Conservation (phyloP, 1,140 invertebrate species). For the Drosophila albomicans region DNA sequence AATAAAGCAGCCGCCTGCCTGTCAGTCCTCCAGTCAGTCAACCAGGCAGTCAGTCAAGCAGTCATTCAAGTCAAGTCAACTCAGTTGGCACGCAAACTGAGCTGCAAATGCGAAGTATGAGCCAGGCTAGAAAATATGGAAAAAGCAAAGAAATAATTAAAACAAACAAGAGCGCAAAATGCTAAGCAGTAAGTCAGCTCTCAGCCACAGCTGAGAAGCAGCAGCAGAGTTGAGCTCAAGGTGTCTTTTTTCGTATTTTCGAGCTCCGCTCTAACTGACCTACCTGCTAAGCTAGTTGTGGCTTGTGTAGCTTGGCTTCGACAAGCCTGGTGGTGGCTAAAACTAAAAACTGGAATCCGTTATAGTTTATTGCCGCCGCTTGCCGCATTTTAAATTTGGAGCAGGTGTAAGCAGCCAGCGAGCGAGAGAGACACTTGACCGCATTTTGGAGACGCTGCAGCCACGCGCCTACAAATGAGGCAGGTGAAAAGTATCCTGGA, state of each 20-base stretch:
- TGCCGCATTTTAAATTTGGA: conserved; percentile 73
- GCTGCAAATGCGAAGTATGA: conserved; percentile 40
- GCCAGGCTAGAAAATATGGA: conserved; percentile 43
- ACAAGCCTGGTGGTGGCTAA: conserved; percentile 58
- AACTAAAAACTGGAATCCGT: conserved; percentile 81
- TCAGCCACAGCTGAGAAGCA: conserved; percentile 29
- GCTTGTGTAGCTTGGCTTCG: too few relatives aligned
- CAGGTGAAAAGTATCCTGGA: conserved; percentile 77
- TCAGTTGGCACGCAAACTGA: conserved; percentile 70
- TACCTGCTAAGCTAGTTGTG: conserved; percentile 58
- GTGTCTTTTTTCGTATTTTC: conserved; percentile 36
- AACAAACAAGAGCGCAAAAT: conserved; percentile 83
- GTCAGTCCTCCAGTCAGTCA: conserved; percentile 38
- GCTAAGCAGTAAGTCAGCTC: conserved; percentile 63
- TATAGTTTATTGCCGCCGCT: conserved; percentile 78
- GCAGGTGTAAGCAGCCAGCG: conserved; percentile 66
- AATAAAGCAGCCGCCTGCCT: conserved; percentile 74
- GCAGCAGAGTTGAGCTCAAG: conserved; percentile 24
- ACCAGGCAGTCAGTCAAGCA: conserved; percentile 12
- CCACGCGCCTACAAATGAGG: conserved; percentile 72
- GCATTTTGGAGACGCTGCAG: conserved; percentile 71
- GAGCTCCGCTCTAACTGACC: conserved; percentile 60
- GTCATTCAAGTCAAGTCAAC: conserved; percentile 31
- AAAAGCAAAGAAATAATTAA: conserved; percentile 83
- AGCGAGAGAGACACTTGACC: conserved; percentile 70